phyloP scores from a whole-genome alignment of 2,113 vertebrate genomes.

The Hydrolagus affinis region DNA sequence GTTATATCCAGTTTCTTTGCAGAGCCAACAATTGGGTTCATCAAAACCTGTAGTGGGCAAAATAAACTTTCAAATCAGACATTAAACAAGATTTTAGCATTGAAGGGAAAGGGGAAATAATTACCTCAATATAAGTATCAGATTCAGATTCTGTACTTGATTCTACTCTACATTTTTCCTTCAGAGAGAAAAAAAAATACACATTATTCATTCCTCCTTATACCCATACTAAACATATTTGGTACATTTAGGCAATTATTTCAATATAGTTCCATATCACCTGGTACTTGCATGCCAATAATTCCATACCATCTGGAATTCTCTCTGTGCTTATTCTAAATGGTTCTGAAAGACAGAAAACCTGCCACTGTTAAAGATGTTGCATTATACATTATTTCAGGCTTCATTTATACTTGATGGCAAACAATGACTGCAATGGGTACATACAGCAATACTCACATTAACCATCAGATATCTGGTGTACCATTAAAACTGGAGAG shows the following conservation, averaged over 20 bases:
- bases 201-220: background rate
- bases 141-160: constrained; percentile 70
- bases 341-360: constrained; percentile 24
- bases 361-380: background rate
- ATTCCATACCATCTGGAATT: constrained; percentile 42
- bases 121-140: constrained; percentile 59
- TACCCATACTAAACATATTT: background rate
- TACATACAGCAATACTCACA: too few relatives aligned
- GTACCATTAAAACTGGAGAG: too few relatives aligned
- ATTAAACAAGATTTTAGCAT: background rate
- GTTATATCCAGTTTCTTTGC: background rate
- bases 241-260: background rate
- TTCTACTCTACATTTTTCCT: constrained; percentile 64
- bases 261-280: constrained; percentile 44
- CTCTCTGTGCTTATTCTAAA: background rate
- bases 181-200: constrained; percentile 35
- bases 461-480: too few relatives aligned
- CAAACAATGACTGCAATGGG: background rate
- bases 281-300: constrained; percentile 58
- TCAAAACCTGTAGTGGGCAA: background rate
- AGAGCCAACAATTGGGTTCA: constrained; percentile 1
- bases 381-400: background rate
- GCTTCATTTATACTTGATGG: too few relatives aligned
- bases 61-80: background rate
- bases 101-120: background rate